phyloP scores from a whole-genome alignment of 2,888 invertebrate species.

The Papilio gigon region DNA sequence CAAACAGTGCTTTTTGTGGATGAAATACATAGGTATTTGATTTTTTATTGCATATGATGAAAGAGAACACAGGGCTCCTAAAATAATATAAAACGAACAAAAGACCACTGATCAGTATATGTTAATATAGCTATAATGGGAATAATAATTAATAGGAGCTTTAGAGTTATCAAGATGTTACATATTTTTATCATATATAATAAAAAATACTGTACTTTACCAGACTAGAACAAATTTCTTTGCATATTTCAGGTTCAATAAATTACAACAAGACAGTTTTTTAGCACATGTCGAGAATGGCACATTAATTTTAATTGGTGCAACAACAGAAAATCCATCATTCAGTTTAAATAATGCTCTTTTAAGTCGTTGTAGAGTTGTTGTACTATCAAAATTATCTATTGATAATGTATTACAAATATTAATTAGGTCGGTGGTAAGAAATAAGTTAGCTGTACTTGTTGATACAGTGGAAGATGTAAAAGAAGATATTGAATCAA shows the following conservation, averaged over 20 bases:
- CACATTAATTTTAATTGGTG: slow-evolving; percentile 89
- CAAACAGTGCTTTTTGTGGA: slow-evolving; percentile 92
- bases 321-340: slow-evolving; percentile 95
- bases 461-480: slow-evolving; percentile 54
- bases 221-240: background rate
- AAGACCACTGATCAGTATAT: too few species aligned
- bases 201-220: background rate
- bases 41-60: too few species aligned
- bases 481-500: slow-evolving; percentile 42
- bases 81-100: too few species aligned
- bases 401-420: slow-evolving; percentile 83
- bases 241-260: slow-evolving; percentile 85
- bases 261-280: slow-evolving; percentile 91
- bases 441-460: slow-evolving; percentile 57
- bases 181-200: too few species aligned
- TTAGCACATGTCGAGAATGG: slow-evolving; percentile 91
- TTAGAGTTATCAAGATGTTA: too few species aligned
- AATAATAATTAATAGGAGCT: too few species aligned
- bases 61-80: too few species aligned
- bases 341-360: slow-evolving; percentile 91
- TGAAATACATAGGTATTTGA: slow-evolving; percentile 89
- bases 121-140: too few species aligned
- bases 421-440: slow-evolving; percentile 81
- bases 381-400: slow-evolving; percentile 87
- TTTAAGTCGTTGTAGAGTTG: slow-evolving; percentile 89